These are phyloP conservation scores for Mormyrops boulengeri DNA, from an alignment of 2,797 vertebrate genomes.

Conservation along the genomic window DNA sequence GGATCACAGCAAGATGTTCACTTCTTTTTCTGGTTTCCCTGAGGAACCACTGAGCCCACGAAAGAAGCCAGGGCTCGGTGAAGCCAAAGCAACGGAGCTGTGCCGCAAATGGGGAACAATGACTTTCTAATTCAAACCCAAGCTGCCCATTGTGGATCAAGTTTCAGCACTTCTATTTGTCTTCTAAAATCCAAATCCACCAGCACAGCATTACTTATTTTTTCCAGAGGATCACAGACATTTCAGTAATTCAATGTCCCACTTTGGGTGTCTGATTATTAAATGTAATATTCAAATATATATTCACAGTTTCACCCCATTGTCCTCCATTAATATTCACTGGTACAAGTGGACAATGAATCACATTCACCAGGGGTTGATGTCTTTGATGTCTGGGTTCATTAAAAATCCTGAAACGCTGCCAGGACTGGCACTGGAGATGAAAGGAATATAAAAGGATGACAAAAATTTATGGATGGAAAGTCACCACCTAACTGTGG, in stretches of 20 bases:
- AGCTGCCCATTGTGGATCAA: conserved; percentile 28
- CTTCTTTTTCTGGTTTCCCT: conserved; percentile 70
- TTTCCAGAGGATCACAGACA: not conserved
- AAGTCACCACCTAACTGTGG: conserved; percentile 66
- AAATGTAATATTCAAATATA: conserved; percentile 57
- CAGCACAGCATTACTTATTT: conserved; percentile 26
- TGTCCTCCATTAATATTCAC: conserved; percentile 51
- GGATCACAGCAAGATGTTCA: conserved; percentile 72
- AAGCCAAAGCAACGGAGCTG: conserved; percentile 48
- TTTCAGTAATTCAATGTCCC: not conserved
- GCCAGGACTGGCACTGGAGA: conserved; percentile 67
- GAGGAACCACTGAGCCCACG: conserved; percentile 65
- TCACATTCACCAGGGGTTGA: conserved; percentile 66
- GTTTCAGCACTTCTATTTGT: conserved; percentile 30
- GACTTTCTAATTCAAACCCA: conserved; percentile 57
- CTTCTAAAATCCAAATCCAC: conserved; percentile 43
- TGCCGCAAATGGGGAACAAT: conserved; percentile 47
- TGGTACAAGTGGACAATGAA: conserved; percentile 70
- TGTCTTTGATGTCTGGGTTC: conserved; percentile 70
- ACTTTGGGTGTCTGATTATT: conserved; percentile 46
- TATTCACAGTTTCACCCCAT: conserved; percentile 38
- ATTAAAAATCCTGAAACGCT: conserved; percentile 73
- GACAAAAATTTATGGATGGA: conserved; percentile 70
- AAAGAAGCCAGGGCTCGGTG: conserved; percentile 63
- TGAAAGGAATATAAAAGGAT: conserved; percentile 68